Evolutionary conservation across 1,140 invertebrate species (phyloP).

Genomic region (Hylyphantes graminicola): DNA sequence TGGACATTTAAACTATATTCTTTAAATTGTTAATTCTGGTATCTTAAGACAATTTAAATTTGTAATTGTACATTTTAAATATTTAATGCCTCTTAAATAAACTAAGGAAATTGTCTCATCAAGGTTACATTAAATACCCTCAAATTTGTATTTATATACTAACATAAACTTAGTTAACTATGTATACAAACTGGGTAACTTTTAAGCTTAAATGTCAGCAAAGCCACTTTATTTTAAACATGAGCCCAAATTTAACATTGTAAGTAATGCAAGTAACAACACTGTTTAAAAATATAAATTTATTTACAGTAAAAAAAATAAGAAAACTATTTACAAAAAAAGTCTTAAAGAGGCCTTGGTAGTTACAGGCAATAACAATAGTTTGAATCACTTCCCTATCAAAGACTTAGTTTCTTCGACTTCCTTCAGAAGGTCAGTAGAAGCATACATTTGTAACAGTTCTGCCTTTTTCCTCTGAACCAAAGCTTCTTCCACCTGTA

Average conservation of each 20-base stretch:
- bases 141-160: too few relatives aligned
- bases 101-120: too few relatives aligned
- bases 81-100: too few relatives aligned
- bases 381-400: slow-evolving; percentile 59
- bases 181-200: too few relatives aligned
- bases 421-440: slow-evolving; percentile 65
- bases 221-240: too few relatives aligned
- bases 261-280: neutral
- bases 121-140: too few relatives aligned
- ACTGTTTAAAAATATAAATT: neutral
- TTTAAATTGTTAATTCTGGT: too few relatives aligned
- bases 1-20: too few relatives aligned
- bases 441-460: slow-evolving; percentile 75
- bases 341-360: neutral
- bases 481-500: slow-evolving; percentile 84
- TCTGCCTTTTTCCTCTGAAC: slow-evolving; percentile 89
- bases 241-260: neutral
- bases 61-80: too few relatives aligned
- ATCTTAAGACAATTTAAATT: too few relatives aligned
- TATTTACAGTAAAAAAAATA: neutral
- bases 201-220: too few relatives aligned
- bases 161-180: too few relatives aligned
- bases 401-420: slow-evolving; percentile 63
- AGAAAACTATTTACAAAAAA: slow-evolving; percentile 20
- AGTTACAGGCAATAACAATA: neutral